phyloP scores from a whole-genome alignment of 1,140 invertebrate genomes.

The Sminthurinus signatus region DNA sequence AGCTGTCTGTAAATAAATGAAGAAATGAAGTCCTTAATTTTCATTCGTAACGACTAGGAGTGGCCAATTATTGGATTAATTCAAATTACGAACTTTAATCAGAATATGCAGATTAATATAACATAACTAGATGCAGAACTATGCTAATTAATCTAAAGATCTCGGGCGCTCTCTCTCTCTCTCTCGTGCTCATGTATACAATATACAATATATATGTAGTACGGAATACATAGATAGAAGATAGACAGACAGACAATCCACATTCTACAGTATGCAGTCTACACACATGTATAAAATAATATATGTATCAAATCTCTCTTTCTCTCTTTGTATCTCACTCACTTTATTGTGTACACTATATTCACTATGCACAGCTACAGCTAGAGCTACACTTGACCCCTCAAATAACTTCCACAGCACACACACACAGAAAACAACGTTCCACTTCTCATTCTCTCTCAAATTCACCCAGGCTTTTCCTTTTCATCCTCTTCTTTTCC shows the following conservation, averaged over 20 bases:
- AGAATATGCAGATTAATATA: conserved; percentile 96
- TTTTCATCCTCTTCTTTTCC: too few relatives aligned
- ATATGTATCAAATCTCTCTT: background rate
- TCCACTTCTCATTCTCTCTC: too few relatives aligned
- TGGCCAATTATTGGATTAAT: conserved; percentile 90
- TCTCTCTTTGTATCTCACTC: conserved; percentile 6
- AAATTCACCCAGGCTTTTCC: too few relatives aligned
- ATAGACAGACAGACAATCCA: too few relatives aligned
- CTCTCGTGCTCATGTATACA: background rate
- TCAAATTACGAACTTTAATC: conserved; percentile 77
- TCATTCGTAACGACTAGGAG: conserved; percentile 87
- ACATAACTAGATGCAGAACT: conserved; percentile 63
- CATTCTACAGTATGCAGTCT: too few relatives aligned
- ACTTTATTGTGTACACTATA: background rate
- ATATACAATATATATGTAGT: too few relatives aligned
- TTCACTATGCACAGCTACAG: background rate
- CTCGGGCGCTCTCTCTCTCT: conserved; percentile 19
- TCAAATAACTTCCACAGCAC: too few relatives aligned
- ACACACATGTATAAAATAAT: background rate
- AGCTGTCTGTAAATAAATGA: too few relatives aligned
- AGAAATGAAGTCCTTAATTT: conserved; percentile 64
- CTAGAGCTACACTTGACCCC: background rate
- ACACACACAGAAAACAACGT: too few relatives aligned
- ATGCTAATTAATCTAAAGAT: conserved; percentile 43
- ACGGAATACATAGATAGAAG: too few relatives aligned